Percentiles rank a stretch among this genome's conserved stretches.
These are phyloP conservation scores for Festucalex cinctus DNA, from an alignment of 2,113 vertebrate species.

Conservation along the genomic window DNA sequence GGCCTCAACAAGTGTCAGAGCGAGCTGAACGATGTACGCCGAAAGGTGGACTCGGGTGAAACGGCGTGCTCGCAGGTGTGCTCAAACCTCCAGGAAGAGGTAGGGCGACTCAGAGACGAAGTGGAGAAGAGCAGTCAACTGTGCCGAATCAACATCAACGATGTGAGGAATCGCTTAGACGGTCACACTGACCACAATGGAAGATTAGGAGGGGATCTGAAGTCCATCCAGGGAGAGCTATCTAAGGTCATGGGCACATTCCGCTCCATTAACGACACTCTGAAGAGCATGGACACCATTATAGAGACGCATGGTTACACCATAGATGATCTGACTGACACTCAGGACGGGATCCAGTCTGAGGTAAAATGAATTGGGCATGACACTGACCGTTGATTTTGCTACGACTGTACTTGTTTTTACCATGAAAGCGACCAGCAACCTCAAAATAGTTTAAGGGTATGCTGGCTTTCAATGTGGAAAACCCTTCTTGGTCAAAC, in stretches of 20 bases:
- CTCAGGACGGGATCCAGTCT: slow-evolving; percentile 75
- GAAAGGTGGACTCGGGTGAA: slow-evolving; percentile 66
- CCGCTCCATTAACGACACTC: slow-evolving; percentile 77
- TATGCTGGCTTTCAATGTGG: too few species aligned
- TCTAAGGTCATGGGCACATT: slow-evolving; percentile 73
- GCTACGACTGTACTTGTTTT: not conserved
- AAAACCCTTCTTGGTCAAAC: too few species aligned
- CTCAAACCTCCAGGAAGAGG: slow-evolving; percentile 76
- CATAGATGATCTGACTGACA: slow-evolving; percentile 69
- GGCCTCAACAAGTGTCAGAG: slow-evolving; percentile 68
- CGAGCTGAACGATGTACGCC: slow-evolving; percentile 47
- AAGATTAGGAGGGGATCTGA: slow-evolving; percentile 72
- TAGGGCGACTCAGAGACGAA: slow-evolving; percentile 76
- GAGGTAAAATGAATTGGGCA: slow-evolving; percentile 59
- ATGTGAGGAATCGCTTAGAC: slow-evolving; percentile 72
- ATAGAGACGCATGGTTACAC: slow-evolving; percentile 76
- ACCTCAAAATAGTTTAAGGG: too few species aligned
- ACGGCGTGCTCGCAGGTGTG: slow-evolving; percentile 75
- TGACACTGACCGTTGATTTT: not conserved
- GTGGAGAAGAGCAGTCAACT: slow-evolving; percentile 71
- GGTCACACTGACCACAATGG: slow-evolving; percentile 76
- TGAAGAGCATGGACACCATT: slow-evolving; percentile 78
- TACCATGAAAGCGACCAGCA: not conserved
- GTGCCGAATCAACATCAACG: slow-evolving; percentile 45
- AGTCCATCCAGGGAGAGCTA: slow-evolving; percentile 80